phyloP scores from a whole-genome alignment of 1,140 invertebrate genomes.

The Conus betulinus region DNA sequence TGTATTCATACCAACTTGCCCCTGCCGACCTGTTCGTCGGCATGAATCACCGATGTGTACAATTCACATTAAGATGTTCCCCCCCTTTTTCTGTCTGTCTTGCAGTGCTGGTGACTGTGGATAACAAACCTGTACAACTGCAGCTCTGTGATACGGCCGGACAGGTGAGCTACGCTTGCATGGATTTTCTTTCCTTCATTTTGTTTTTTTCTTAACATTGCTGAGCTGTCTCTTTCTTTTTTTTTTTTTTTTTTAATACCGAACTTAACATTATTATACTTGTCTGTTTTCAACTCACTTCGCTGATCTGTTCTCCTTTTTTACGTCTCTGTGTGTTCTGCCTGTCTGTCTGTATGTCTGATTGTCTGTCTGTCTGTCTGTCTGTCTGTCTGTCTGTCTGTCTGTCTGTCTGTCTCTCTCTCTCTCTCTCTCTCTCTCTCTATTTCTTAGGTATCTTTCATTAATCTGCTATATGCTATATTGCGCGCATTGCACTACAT shows the following conservation, averaged over 20 bases:
- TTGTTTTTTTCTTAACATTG: not conserved
- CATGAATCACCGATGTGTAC: too few species aligned
- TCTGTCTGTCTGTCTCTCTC: conserved; percentile 14
- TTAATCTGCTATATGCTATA: too few species aligned
- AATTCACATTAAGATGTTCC: too few species aligned
- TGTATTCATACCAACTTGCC: too few species aligned
- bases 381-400: conserved; percentile 6
- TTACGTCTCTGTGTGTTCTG: not conserved
- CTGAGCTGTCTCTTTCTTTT: not conserved
- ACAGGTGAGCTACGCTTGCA: conserved; percentile 59
- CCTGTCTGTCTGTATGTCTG: not conserved
- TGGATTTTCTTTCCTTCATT: too few species aligned
- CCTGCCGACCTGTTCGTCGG: too few species aligned
- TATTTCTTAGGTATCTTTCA: too few species aligned
- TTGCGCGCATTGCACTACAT: too few species aligned
- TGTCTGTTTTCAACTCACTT: not conserved
- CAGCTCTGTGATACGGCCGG: conserved; percentile 84
- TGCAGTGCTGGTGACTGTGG: conserved; percentile 90
- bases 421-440: conserved; percentile 9
- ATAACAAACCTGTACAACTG: conserved; percentile 88
- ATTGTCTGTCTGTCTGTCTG: not conserved
- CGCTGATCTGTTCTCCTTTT: not conserved
- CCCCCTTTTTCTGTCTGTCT: too few species aligned
- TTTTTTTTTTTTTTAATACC: not conserved
- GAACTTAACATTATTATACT: not conserved